These are phyloP conservation scores for Emmelina monodactyla DNA, from an alignment of 2,888 invertebrate species.

Conservation along the genomic window DNA sequence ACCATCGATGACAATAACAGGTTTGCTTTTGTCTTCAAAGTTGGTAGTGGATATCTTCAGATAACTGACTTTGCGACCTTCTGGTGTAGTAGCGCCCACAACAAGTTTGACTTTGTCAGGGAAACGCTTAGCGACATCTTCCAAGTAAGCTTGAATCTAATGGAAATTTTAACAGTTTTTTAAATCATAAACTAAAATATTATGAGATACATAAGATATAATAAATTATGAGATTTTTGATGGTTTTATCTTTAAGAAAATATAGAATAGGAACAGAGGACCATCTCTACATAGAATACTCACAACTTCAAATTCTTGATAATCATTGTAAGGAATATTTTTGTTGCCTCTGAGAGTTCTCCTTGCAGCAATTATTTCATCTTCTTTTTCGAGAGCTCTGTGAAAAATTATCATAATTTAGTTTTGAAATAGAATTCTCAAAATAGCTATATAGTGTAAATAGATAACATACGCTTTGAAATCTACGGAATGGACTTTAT, in stretches of 20 bases:
- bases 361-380: neutral
- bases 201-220: too few species aligned
- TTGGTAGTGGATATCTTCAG: slow-evolving; percentile 65
- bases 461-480: slow-evolving; percentile 4
- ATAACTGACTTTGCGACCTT: slow-evolving; percentile 63
- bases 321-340: neutral
- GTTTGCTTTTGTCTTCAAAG: slow-evolving; percentile 32
- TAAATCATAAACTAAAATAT: neutral
- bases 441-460: too few species aligned
- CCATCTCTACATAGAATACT: too few species aligned
- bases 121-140: slow-evolving; percentile 40
- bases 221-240: too few species aligned
- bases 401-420: too few species aligned
- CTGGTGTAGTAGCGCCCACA: slow-evolving; percentile 58
- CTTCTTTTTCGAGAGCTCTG: neutral
- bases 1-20: slow-evolving; percentile 67
- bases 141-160: slow-evolving; percentile 56
- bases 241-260: too few species aligned
- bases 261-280: too few species aligned
- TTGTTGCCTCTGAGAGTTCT: neutral
- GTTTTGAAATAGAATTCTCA: too few species aligned
- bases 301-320: slow-evolving; percentile 1
- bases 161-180: slow-evolving; percentile 2
- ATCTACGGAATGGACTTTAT: slow-evolving; percentile 26
- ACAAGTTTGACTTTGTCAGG: slow-evolving; percentile 54